These are phyloP conservation scores for Dendrocincla tyrannina DNA, from an alignment of 2,797 vertebrate genomes.

Conservation along the genomic window DNA sequence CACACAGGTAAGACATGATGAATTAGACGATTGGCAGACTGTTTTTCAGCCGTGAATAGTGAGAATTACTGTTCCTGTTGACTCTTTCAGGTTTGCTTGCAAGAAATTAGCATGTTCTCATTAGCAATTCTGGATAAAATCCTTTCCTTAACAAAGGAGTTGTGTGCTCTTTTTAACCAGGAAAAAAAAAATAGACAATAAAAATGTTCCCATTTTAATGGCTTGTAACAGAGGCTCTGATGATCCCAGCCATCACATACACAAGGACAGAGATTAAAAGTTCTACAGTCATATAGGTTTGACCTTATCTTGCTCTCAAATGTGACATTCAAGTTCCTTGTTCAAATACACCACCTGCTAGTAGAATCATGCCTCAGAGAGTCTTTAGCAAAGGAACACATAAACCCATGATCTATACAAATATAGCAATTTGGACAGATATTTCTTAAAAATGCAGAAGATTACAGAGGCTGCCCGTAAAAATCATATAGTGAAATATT, in stretches of 20 bases:
- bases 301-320: background rate
- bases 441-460: background rate
- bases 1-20: background rate
- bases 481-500: background rate
- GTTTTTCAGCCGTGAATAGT: background rate
- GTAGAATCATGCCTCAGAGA: background rate
- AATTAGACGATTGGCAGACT: accelerated
- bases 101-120: background rate
- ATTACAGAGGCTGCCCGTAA: background rate
- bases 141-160: background rate
- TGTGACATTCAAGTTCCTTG: background rate
- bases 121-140: background rate
- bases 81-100: background rate
- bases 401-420: background rate
- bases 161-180: background rate
- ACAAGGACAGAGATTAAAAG: background rate
- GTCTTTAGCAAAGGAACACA: background rate
- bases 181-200: background rate
- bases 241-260: background rate
- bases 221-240: background rate
- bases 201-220: background rate
- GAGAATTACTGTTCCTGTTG: background rate
- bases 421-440: background rate
- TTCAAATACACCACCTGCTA: background rate
- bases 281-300: background rate